Evolutionary conservation across 2,888 invertebrate genomes (phyloP).

Genomic region (Apodemia mormo): DNA sequence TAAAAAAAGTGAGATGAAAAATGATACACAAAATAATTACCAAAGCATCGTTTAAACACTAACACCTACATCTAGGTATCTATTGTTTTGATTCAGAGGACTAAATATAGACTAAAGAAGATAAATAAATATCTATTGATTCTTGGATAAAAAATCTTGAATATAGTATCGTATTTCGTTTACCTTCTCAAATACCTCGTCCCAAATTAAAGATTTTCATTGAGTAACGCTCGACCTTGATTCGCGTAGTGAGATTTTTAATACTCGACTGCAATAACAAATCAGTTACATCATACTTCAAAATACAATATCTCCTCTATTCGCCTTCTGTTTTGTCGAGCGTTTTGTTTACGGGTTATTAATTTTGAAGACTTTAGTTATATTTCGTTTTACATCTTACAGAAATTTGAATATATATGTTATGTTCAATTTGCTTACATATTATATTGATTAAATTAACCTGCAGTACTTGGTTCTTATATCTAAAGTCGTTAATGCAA

Average conservation of each 20-base stretch:
- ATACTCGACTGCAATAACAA: slow-evolving; percentile 24
- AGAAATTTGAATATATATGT: neutral
- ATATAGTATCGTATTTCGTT: too few species aligned
- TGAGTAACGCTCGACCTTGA: slow-evolving; percentile 32
- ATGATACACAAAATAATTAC: too few species aligned
- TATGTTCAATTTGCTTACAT: neutral
- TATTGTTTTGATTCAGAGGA: too few species aligned
- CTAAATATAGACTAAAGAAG: too few species aligned
- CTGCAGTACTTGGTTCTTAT: neutral
- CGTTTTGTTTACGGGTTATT: neutral
- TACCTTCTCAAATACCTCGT: neutral
- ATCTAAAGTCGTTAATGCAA: neutral
- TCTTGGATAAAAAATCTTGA: too few species aligned
- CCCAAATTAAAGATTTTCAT: slow-evolving; percentile 30
- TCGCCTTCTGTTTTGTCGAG: slow-evolving; percentile 9
- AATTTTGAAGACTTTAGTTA: neutral
- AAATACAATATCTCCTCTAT: slow-evolving; percentile 24
- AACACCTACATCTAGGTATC: too few species aligned
- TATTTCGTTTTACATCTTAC: neutral
- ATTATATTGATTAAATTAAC: neutral
- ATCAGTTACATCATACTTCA: slow-evolving; percentile 28
- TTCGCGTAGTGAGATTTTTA: slow-evolving; percentile 32
- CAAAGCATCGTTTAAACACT: too few species aligned
- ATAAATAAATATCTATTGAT: too few species aligned
- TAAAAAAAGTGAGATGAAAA: too few species aligned